Evolutionary conservation across 2,113 vertebrate genomes (phyloP), one percentile per base, ranked within the genome.

Genomic region (Numida meleagris): DNA sequence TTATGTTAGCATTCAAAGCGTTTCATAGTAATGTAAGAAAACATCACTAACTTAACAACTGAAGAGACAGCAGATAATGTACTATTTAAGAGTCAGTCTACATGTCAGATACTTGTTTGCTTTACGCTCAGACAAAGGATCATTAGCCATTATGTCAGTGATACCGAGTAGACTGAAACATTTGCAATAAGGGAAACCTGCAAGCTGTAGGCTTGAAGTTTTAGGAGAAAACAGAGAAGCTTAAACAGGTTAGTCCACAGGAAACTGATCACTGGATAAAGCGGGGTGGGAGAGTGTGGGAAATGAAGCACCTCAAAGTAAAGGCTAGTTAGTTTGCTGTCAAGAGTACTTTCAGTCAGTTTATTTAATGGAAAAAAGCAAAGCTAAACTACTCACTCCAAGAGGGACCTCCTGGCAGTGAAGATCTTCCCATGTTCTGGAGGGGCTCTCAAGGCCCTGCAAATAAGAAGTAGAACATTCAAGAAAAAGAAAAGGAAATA

Each of bases 381-480:
- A 74, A 78, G 38, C 53, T 57, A 71, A 90, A 57, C 72, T 96
- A 98, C 99, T 99, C 88, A 99, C 99, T 99, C 99, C 76, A 99
- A 97, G 38, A 99, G 97, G 51, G 99, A 99, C 25, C 97, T 98
- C 76, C 99, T 98, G 82, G 96, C 92, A 94, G 98, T 94, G 97
- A 99, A 99, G 77, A 98, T 97, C 95, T 99, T 99, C 34, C 99
- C 98, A 6, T 99, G 98, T 83, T 98, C 98, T 58, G 98, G 98
- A 92, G 98, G 97, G 55, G 98, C 97, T 77, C 97, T 98, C 1
- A 96, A 91, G 84, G 97, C 95, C 95, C 99, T 99, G 73, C n/a
- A 51, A 97, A 88, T 13, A 85, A 42, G 79, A 16, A 87, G 33
- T 43, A 87, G n/a, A 77, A 84, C 36, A 55, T 77, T 72, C 57